Conservation (phyloP, 1,140 invertebrate genomes). For the Monomorium pharaonis region DNA sequence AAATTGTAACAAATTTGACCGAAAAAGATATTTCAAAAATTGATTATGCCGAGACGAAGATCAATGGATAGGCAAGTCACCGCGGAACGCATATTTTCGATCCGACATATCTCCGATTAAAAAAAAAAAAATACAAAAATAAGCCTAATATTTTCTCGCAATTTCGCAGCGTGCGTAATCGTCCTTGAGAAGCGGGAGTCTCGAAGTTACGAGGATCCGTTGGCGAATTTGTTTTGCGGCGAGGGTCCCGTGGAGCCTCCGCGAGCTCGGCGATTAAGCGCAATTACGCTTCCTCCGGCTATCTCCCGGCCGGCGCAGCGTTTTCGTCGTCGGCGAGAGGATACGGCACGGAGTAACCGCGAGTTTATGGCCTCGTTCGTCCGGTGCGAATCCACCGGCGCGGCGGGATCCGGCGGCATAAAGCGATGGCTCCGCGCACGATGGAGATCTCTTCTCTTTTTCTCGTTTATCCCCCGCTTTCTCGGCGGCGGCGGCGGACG, state of each 20-base stretch:
- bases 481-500: neutral
- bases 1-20: neutral
- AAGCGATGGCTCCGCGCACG: slow-evolving; percentile 26
- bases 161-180: neutral
- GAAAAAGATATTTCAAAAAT: neutral
- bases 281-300: slow-evolving; percentile 42
- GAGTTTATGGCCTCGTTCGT: slow-evolving; percentile 34
- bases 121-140: no score
- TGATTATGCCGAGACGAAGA: neutral
- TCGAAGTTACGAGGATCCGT: neutral
- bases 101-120: neutral
- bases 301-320: neutral
- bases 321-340: slow-evolving; percentile 17
- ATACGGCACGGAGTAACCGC: slow-evolving; percentile 24
- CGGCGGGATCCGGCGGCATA: slow-evolving; percentile 4
- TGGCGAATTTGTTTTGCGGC: slow-evolving; percentile 20
- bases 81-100: no score
- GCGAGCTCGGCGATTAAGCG: slow-evolving; percentile 46
- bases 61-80: neutral
- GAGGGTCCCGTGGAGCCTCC: neutral
- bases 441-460: slow-evolving; percentile 40
- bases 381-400: slow-evolving; percentile 29
- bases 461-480: slow-evolving; percentile 13
- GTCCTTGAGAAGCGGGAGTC: neutral
- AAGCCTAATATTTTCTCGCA: neutral